Base-by-base conservation (phyloP, 2,888 invertebrate species). In the Hirtodrosophila alboralis region DNA sequence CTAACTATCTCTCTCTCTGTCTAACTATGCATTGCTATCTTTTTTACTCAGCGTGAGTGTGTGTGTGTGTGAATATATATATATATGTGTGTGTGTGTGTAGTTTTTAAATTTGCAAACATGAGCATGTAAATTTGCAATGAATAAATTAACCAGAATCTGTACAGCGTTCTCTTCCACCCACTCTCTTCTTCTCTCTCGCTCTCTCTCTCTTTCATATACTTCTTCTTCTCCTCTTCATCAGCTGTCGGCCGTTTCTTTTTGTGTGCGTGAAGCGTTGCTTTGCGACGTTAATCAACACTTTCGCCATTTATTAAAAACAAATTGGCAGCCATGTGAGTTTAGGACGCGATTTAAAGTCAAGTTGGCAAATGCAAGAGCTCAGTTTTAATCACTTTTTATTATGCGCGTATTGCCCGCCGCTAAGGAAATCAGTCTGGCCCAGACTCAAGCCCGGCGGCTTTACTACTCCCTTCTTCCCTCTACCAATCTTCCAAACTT, bases 71-170 rank as follows among this genome's bases (percentile, higher is more conserved):
- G 21, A 12, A 12, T 13, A 2, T 6, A 13, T 5, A 31, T 36
- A 28, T 38, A 12, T 26, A 18, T 23, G 43, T 23, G 34, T 40
- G 60, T 38, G 63, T 74, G 41, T 72, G 72, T 75, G 67, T 53
- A 79, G 69, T 85, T 79, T 79, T 79, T 79, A 79, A 85, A 85
- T 85, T 79, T 85, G 77, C 86, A 79, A 79, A 79, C 79, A 79
- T 79, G 79, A 79, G 79, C 76, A 79, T 79, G 79, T 79, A 85
- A 85, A 85, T 79, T 83, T 85, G 86, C 79, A 79, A 79, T 79
- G 79, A 79, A 79, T 79, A 79, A 79, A 79, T 79, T 79, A 79
- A 85, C 73, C 69, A 72, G 54, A 65, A 61, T 61, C 68, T 57
- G 37, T 36, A 14, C 27, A 21, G 33, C 40, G 51, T 37, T n/a